A percentile compares a stretch with the other conserved stretches of the same genome.
Evolutionary conservation across 2,797 vertebrate species (phyloP).

Genomic region (Sciurus carolinensis): DNA sequence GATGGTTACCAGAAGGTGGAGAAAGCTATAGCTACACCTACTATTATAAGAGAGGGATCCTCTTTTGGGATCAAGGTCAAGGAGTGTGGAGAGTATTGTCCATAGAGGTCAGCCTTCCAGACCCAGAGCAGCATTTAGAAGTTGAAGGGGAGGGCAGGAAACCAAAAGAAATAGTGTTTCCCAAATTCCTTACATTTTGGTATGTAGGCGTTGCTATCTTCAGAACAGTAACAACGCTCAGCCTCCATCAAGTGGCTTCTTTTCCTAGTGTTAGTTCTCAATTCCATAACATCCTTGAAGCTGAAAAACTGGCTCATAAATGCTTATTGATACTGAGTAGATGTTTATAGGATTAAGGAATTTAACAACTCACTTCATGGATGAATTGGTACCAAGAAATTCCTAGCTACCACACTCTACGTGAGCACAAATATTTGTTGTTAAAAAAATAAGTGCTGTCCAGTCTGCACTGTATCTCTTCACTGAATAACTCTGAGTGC

Average conservation of each 20-base stretch:
- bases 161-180: neutral
- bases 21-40: neutral
- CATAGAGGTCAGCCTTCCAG: neutral
- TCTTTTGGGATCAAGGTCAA: neutral
- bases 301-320: neutral
- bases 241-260: neutral
- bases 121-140: neutral
- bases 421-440: neutral
- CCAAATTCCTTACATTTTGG: neutral
- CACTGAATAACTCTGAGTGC: neutral
- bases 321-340: neutral
- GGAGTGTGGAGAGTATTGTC: neutral
- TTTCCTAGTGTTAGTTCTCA: neutral
- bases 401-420: neutral
- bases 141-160: rapidly evolving
- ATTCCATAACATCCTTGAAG: neutral
- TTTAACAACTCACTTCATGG: neutral
- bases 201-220: neutral
- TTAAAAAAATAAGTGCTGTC: neutral
- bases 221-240: neutral
- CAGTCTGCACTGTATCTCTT: neutral
- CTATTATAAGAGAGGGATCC: neutral
- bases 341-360: neutral
- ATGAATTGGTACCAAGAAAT: conserved; percentile 28
- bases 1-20: neutral